Evolutionary conservation across 2,113 vertebrate genomes (phyloP).

Genomic region (Vireo altiloquus): DNA sequence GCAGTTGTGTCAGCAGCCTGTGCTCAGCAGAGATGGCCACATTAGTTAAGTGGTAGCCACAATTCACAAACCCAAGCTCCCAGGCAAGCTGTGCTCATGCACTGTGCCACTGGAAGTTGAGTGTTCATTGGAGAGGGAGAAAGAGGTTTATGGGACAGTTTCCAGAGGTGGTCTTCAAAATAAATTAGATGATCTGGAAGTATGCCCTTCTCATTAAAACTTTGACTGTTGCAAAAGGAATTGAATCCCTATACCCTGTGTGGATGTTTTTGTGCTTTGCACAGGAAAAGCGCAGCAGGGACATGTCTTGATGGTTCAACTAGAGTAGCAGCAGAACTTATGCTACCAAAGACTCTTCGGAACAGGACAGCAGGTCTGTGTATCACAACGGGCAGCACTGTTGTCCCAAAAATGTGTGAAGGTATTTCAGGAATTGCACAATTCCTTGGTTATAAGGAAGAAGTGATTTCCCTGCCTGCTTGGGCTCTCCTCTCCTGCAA

Average conservation of each 20-base stretch:
- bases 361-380: background rate
- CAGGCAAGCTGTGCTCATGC: background rate
- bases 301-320: background rate
- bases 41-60: background rate
- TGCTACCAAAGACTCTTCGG: background rate
- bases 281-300: background rate
- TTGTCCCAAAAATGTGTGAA: background rate
- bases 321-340: background rate
- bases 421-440: background rate
- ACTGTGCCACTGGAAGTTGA: background rate
- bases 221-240: background rate
- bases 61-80: background rate
- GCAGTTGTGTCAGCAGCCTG: background rate
- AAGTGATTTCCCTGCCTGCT: background rate
- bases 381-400: rapidly evolving
- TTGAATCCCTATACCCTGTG: background rate
- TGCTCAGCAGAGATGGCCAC: background rate
- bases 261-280: background rate
- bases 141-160: background rate
- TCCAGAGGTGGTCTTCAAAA: background rate
- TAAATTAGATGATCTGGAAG: background rate
- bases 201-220: background rate
- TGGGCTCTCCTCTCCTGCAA: background rate
- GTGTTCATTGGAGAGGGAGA: background rate
- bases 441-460: background rate